Evolutionary conservation across 1,140 invertebrate species (phyloP), one percentile per base, ranked within the genome.

Genomic region (Trypoxylus dichotomus): DNA sequence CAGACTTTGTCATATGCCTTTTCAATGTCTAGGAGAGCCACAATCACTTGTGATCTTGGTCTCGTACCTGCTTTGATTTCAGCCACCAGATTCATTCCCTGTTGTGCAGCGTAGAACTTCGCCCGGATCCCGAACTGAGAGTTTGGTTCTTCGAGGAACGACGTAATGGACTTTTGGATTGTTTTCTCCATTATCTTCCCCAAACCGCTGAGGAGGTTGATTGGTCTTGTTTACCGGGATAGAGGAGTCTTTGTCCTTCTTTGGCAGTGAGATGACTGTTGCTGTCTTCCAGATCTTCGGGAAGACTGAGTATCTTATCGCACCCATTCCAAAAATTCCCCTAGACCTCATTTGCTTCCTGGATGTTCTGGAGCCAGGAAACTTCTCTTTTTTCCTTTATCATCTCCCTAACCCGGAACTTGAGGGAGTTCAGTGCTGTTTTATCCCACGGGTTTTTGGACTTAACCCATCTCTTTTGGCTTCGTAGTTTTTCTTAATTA

Each of bases 181-280:
- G 54, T 2, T 11, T 76, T 76, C 11, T 76, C 74, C 7, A 24
- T 0, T 10, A 76, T 32, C 27, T 76, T 76, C 8, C 32, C 74
- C 19, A 76, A n/a, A 0, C 25, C 25, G 25, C 54, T 54, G 11
- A 76, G 74, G 0, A 76, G 43, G 47, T n/a, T 54, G 41, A 76
- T 76, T 1, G 74, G 74, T 29, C 74, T 76, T 43, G 74, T 76
- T 76, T 5, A 6, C 74, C 42, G 54, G 5, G 19, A 7, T 58
- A 1, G 42, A 1, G 3, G 74, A 42, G 54, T 76, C 42, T 21
- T 76, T 76, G 7, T 76, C 42, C 21, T 58, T 58, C 24, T 76
- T 76, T 0, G 74, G 74, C 21, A 75, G 29, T 3, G 74, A 24
- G 25, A 75, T 43, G 2, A 75, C 15, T 6, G 47, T 47, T 2